Conservation (phyloP, 2,113 vertebrate species). For the Phalacrocorax aristotelis region DNA sequence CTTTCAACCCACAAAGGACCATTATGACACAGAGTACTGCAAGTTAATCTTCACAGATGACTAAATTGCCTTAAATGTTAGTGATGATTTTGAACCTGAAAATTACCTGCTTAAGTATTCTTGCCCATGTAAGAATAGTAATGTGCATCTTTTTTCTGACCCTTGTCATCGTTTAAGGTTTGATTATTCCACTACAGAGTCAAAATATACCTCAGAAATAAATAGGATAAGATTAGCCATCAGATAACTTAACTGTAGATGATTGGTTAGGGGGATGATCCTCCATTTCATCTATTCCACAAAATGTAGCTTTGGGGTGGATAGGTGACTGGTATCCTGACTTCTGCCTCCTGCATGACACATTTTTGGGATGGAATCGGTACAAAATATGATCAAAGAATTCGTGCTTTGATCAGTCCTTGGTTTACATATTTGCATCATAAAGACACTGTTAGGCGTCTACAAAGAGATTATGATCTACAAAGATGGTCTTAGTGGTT, state of each 20-base stretch:
- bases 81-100: background rate
- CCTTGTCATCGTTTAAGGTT: background rate
- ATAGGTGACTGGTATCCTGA: background rate
- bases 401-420: background rate
- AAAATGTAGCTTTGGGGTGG: background rate
- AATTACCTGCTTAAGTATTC: background rate
- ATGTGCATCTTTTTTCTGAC: background rate
- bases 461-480: background rate
- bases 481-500: background rate
- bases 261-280: background rate
- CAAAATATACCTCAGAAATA: background rate
- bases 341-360: background rate
- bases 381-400: background rate
- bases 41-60: background rate
- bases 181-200: background rate
- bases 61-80: background rate
- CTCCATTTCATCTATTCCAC: background rate
- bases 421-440: background rate
- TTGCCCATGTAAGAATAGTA: background rate
- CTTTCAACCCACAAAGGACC: background rate
- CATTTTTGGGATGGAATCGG: background rate
- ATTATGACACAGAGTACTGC: background rate
- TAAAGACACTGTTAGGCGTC: too few relatives aligned
- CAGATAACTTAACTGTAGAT: background rate
- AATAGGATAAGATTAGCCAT: background rate